Percentiles rank a stretch among this genome's conserved stretches.
phyloP scores from a whole-genome alignment of 2,888 invertebrate species.

The Nephrotoma guestfalica region DNA sequence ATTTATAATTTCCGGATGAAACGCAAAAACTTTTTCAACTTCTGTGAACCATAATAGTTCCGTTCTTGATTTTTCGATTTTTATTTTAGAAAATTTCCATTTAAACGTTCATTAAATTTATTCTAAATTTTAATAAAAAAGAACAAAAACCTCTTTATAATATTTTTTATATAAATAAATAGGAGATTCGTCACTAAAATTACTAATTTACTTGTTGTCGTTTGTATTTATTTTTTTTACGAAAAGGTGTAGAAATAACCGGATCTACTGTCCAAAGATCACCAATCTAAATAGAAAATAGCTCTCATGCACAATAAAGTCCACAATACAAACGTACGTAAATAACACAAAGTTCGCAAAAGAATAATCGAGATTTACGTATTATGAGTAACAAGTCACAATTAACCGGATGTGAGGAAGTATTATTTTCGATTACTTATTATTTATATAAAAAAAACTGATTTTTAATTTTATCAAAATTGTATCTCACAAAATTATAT shows the following conservation, averaged over 20 bases:
- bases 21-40: not conserved
- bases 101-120: constrained; percentile 3
- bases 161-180: not conserved
- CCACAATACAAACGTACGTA: not conserved
- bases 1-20: constrained; percentile 1
- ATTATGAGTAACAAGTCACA: not conserved
- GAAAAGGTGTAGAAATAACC: constrained; percentile 24
- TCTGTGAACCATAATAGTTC: not conserved
- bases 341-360: not conserved
- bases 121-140: not conserved
- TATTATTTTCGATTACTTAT: constrained; percentile 5
- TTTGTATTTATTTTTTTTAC: not conserved
- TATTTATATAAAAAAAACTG: not conserved
- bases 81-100: constrained; percentile 1
- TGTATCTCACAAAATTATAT: not conserved
- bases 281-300: constrained; percentile 6
- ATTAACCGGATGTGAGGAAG: constrained; percentile 3
- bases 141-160: constrained; percentile 4
- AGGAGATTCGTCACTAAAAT: constrained; percentile 3
- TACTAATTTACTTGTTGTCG: not conserved
- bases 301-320: not conserved
- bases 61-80: not conserved
- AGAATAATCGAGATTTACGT: constrained; percentile 1
- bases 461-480: not conserved
- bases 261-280: constrained; percentile 33